Evolutionary conservation across 2,888 invertebrate genomes (phyloP).

Genomic region (Drosophila antonietae): DNA sequence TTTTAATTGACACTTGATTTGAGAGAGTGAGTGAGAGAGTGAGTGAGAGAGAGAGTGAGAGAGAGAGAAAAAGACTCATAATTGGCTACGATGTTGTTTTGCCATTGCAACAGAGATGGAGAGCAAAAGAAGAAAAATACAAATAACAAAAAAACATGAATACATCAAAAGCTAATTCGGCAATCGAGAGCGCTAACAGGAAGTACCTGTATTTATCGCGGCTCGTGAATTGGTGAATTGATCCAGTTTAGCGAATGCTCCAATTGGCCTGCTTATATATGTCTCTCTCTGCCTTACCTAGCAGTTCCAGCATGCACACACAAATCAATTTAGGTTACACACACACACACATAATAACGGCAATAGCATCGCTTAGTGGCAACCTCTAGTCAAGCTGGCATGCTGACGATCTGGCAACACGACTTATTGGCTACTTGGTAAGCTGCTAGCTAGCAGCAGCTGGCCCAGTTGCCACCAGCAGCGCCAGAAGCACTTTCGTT

Average conservation of each 20-base stretch:
- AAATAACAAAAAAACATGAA: slow-evolving; percentile 16
- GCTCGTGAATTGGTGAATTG: slow-evolving; percentile 22
- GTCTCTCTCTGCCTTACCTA: slow-evolving; percentile 13
- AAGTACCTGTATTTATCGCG: slow-evolving; percentile 40
- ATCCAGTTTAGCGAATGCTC: slow-evolving; percentile 36
- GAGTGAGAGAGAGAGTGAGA: no score
- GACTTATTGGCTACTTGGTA: slow-evolving; percentile 17
- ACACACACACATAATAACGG: slow-evolving; percentile 15
- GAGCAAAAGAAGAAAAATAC: not conserved
- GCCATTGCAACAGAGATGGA: slow-evolving; percentile 25
- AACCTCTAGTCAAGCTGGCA: slow-evolving; percentile 6
- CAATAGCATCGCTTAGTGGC: slow-evolving; percentile 25
- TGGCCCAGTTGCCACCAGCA: slow-evolving; percentile 49
- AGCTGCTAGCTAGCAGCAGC: slow-evolving; percentile 20
- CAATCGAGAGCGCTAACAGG: slow-evolving; percentile 47
- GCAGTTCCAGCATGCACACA: slow-evolving; percentile 25
- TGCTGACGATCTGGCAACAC: slow-evolving; percentile 1
- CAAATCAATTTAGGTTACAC: slow-evolving; percentile 51
- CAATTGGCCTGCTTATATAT: slow-evolving; percentile 46
- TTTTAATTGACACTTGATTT: slow-evolving; percentile 68
- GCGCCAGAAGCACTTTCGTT: slow-evolving; percentile 61
- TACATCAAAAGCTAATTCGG: slow-evolving; percentile 40
- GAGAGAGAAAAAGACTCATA: not conserved
- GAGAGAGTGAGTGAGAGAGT: not conserved
- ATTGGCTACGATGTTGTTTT: slow-evolving; percentile 20